Evolutionary conservation across 2,888 invertebrate species (phyloP).

Genomic region (Pandemis heparana): DNA sequence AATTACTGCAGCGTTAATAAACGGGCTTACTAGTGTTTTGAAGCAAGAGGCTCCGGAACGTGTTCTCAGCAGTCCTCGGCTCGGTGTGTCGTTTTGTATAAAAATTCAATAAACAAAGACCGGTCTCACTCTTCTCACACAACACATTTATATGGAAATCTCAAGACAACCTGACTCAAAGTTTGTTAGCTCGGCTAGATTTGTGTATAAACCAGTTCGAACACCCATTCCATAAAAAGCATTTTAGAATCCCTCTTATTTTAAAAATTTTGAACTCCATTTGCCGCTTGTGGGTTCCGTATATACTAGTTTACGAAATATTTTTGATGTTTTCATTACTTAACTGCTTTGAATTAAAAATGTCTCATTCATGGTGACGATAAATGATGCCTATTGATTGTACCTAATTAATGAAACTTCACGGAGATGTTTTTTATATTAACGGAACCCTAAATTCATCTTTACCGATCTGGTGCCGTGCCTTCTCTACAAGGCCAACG

Average conservation of each 20-base stretch:
- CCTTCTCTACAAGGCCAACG: slow-evolving; percentile 14
- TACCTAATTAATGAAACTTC: not conserved
- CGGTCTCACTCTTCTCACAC: slow-evolving; percentile 58
- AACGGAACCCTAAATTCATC: not conserved
- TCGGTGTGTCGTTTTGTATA: slow-evolving; percentile 45
- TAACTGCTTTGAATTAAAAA: not conserved
- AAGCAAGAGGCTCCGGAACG: slow-evolving; percentile 9
- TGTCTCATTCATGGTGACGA: no score
- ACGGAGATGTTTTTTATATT: not conserved
- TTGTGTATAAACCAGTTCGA: slow-evolving; percentile 48
- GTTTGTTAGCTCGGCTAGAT: slow-evolving; percentile 47
- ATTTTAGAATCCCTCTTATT: slow-evolving; percentile 42
- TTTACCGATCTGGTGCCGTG: slow-evolving; percentile 5
- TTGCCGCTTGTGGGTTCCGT: slow-evolving; percentile 28
- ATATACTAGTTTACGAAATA: not conserved
- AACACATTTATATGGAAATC: slow-evolving; percentile 70
- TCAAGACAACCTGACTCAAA: slow-evolving; percentile 49
- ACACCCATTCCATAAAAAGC: slow-evolving; percentile 45
- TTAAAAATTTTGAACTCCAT: slow-evolving; percentile 9
- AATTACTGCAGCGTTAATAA: not conserved
- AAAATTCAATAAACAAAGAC: slow-evolving; percentile 65
- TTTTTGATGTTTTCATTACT: not conserved
- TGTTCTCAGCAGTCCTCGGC: slow-evolving; percentile 3
- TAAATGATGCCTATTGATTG: not conserved
- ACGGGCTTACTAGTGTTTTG: not conserved